phyloP scores from a whole-genome alignment of 2,888 invertebrate species.

The Camptogramma bilineatum region DNA sequence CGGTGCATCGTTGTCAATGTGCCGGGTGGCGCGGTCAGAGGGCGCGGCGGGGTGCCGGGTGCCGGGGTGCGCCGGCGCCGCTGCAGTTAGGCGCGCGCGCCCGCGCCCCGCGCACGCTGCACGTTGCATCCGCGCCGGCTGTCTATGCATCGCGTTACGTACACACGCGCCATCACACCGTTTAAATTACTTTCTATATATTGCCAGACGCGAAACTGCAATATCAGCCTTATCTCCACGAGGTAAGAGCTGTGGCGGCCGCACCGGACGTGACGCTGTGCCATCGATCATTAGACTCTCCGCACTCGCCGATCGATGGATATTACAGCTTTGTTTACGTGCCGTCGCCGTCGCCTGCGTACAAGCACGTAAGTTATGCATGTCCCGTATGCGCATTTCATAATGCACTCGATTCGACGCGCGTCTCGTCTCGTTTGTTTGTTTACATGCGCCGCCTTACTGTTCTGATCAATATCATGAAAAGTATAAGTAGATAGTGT shows the following conservation, averaged over 20 bases:
- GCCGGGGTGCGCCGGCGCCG: slow-evolving; percentile 61
- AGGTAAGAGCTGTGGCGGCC: slow-evolving; percentile 31
- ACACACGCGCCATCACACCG: slow-evolving; percentile 50
- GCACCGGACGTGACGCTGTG: slow-evolving; percentile 43
- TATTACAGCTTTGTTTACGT: slow-evolving; percentile 69
- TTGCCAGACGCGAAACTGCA: slow-evolving; percentile 25
- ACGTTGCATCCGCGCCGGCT: slow-evolving; percentile 56
- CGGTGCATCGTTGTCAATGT: slow-evolving; percentile 73
- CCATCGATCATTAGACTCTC: slow-evolving; percentile 50
- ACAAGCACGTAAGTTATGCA: slow-evolving; percentile 79
- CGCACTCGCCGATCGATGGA: slow-evolving; percentile 57
- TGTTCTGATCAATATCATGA: slow-evolving; percentile 35
- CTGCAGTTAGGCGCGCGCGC: slow-evolving; percentile 62
- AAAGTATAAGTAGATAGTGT: slow-evolving; percentile 23
- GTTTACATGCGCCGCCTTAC: slow-evolving; percentile 59
- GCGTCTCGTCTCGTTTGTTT: slow-evolving; percentile 66
- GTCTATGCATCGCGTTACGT: slow-evolving; percentile 44
- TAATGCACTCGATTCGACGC: slow-evolving; percentile 66
- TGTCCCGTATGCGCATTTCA: slow-evolving; percentile 69
- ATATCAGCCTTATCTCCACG: slow-evolving; percentile 30
- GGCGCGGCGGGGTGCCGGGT: slow-evolving; percentile 58
- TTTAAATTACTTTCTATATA: slow-evolving; percentile 42
- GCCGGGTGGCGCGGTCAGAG: slow-evolving; percentile 67
- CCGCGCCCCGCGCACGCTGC: slow-evolving; percentile 70
- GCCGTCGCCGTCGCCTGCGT: slow-evolving; percentile 55